phyloP scores from a whole-genome alignment of 2,888 invertebrate genomes.

The Amphiduros pacificus region DNA sequence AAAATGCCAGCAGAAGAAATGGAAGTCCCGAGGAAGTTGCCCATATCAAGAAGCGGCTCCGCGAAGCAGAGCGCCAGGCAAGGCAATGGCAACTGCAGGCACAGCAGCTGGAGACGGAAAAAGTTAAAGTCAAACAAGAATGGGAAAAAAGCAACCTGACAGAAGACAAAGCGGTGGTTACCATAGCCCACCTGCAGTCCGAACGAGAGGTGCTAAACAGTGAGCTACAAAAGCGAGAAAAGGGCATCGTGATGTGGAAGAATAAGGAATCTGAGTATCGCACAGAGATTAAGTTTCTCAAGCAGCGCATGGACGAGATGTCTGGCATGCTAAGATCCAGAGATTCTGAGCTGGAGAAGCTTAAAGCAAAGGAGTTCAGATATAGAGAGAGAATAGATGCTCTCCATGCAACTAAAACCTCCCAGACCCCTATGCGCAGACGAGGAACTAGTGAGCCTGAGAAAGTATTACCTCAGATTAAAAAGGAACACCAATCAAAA shows the following conservation, averaged over 20 bases:
- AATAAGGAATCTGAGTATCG: slow-evolving; percentile 3
- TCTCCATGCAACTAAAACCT: no score
- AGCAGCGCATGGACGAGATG: slow-evolving; percentile 1
- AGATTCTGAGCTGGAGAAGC: not conserved
- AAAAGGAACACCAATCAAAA: no score
- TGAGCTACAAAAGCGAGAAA: slow-evolving; percentile 1
- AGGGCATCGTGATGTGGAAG: not conserved
- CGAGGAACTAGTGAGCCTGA: no score
- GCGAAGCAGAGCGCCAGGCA: not conserved
- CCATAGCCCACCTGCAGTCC: not conserved
- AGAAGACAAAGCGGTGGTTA: not conserved
- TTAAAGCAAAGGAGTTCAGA: not conserved
- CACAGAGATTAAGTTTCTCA: not conserved
- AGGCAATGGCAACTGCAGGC: not conserved
- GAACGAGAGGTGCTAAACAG: slow-evolving; percentile 2
- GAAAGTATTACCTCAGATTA: no score
- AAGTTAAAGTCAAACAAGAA: not conserved
- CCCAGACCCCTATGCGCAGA: no score
- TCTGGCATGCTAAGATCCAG: not conserved
- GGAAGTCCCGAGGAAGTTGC: not conserved
- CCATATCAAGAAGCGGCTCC: not conserved
- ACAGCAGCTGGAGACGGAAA: slow-evolving; percentile 2
- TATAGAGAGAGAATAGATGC: not conserved
- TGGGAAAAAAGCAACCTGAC: not conserved
- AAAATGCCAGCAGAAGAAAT: no score